A percentile compares a stretch with the other conserved stretches of the same genome.
Conservation (phyloP, 2,888 invertebrate genomes). For the Watsonalla cultraria region DNA sequence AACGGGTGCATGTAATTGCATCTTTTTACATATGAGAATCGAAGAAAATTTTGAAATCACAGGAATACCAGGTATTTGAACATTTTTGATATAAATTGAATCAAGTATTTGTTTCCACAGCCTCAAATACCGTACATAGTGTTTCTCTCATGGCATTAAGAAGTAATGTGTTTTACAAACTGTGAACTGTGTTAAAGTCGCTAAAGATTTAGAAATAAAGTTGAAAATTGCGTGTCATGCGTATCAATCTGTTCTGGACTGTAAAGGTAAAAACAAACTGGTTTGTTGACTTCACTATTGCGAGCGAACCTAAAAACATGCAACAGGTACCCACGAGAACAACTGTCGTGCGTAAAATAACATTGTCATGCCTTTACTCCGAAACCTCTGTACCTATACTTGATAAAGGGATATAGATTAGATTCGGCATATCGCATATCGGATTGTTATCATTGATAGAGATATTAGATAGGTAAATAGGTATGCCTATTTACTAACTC, state of each 20-base stretch:
- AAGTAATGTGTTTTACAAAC: not conserved
- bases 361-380: not conserved
- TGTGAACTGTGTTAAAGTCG: not conserved
- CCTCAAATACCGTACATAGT: no score
- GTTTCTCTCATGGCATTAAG: no score
- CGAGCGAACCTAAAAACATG: constrained; percentile 18
- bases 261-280: constrained; percentile 49
- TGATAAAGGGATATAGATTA: constrained; percentile 5
- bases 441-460: not conserved
- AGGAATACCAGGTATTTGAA: no score
- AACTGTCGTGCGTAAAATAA: constrained; percentile 2
- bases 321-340: constrained; percentile 15
- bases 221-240: constrained; percentile 16
- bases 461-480: no score
- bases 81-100: not conserved
- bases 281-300: constrained; percentile 40
- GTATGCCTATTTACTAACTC: no score
- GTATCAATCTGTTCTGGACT: constrained; percentile 10
- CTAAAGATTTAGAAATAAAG: constrained; percentile 10
- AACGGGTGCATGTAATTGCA: no score
- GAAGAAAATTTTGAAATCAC: no score
- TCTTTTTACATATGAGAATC: no score
- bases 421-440: not conserved
- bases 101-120: not conserved
- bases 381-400: constrained; percentile 10